Conservation (phyloP, 2,113 vertebrate genomes). For the Muntiacus reevesi region DNA sequence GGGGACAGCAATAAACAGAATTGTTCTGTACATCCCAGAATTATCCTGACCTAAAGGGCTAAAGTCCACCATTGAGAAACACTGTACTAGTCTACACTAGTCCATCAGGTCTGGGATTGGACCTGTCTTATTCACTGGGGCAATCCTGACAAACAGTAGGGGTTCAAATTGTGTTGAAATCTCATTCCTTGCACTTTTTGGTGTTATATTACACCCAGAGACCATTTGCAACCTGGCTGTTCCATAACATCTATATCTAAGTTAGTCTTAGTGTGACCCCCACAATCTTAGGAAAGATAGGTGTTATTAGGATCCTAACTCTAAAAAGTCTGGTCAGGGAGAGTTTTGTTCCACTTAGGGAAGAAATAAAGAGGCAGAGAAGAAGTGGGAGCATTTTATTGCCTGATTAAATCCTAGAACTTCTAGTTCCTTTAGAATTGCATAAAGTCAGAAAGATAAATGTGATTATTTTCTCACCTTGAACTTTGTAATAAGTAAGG, state of each 20-base stretch:
- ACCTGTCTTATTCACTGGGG: background rate
- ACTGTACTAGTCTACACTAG: background rate
- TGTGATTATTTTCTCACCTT: background rate
- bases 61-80: background rate
- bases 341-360: background rate
- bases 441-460: background rate
- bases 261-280: background rate
- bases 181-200: background rate
- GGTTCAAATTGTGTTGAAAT: background rate
- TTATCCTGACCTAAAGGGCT: background rate
- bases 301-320: background rate
- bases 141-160: background rate
- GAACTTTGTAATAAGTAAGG: background rate
- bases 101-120: background rate
- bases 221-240: background rate
- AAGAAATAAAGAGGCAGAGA: background rate
- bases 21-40: background rate
- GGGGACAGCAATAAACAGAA: background rate
- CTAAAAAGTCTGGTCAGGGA: background rate
- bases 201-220: background rate
- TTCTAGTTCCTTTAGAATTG: background rate
- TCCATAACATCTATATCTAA: background rate
- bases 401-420: background rate
- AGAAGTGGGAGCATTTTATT: constrained; percentile 3
- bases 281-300: background rate